Conservation (phyloP, 2,888 invertebrate genomes). For the Drosophila fungiperda region DNA sequence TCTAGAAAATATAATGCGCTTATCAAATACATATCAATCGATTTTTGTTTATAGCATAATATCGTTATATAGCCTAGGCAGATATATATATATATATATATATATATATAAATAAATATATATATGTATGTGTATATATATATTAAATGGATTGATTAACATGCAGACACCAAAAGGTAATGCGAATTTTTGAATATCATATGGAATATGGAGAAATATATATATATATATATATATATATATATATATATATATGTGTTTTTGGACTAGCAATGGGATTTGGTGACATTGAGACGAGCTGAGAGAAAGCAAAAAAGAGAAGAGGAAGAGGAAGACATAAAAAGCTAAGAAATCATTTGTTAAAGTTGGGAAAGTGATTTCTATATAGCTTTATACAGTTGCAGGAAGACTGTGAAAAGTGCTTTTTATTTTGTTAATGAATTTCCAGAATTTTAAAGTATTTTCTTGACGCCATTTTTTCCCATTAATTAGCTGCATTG, state of each 20-base stretch:
- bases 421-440: background rate
- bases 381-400: constrained; percentile 40
- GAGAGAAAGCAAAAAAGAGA: background rate
- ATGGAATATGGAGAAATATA: constrained; percentile 45
- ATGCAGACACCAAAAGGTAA: constrained; percentile 77
- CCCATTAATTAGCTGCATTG: constrained; percentile 20
- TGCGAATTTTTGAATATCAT: constrained; percentile 56
- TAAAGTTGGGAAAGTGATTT: constrained; percentile 10
- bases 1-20: constrained; percentile 74
- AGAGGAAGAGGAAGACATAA: constrained; percentile 44
- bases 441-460: constrained; percentile 1
- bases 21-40: constrained; percentile 62
- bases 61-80: constrained; percentile 48
- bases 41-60: constrained; percentile 28
- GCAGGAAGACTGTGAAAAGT: constrained; percentile 40
- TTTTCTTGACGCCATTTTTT: constrained; percentile 22
- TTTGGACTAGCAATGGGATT: constrained; percentile 10
- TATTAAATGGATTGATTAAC: constrained; percentile 64
- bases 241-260: no score
- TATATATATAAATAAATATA: constrained; percentile 4
- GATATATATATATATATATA: constrained; percentile 24
- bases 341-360: background rate
- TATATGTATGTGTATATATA: constrained; percentile 41
- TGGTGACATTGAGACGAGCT: constrained; percentile 29
- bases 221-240: constrained; percentile 7